Evolutionary conservation across 2,797 vertebrate species (phyloP), one percentile per base, ranked within the genome.

Genomic region (Clamator glandarius): DNA sequence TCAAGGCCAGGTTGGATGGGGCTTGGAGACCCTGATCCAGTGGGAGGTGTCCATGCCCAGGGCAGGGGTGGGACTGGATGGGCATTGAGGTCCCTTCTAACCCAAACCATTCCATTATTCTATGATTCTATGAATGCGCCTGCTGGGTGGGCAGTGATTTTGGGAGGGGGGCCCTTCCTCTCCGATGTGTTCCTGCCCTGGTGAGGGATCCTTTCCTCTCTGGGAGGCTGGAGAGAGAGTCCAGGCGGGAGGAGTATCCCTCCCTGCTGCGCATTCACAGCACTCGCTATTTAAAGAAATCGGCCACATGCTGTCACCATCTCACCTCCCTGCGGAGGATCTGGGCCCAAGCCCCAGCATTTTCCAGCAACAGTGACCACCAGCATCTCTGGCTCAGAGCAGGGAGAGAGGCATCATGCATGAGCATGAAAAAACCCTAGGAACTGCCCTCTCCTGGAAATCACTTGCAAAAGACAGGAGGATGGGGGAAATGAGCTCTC

Each of bases 371-470:
- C 17, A 13, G 17, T 13, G 42, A 42, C 42, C 42, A 42, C 42
- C 42, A 42, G 42, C 42, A 42, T 42, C 16, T 14, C 46, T 15
- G 55, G 44, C 50, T 41, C 1, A 1, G 28, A 35, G 39, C 82
- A 46, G 57, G 26, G 12, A 70, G 7, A n/a, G 41, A 55, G 25
- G 44, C 62, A 58, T 15, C 89, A 28, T 0, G n/a, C n/a, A n/a
- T n/a, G n/a, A n/a, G 36, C 83, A 63, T 85, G 58, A 84, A 48
- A 85, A 89, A 44, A 7, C n/a, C 74, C 84, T 12, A 18, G 84
- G 87, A 93, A 42, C 70, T 66, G 61, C 79, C 82, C 76, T 83
- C 76, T 91, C 85, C 83, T 91, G 91, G 91, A 73, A 90, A 76
- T 31, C 0, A 1, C 21, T 35, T 0, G 9, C n/a, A 57, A 41